Percentiles rank a stretch among this genome's conserved stretches.
Conservation (phyloP, 2,888 invertebrate species). For the Amphipyra tragopoginis region DNA sequence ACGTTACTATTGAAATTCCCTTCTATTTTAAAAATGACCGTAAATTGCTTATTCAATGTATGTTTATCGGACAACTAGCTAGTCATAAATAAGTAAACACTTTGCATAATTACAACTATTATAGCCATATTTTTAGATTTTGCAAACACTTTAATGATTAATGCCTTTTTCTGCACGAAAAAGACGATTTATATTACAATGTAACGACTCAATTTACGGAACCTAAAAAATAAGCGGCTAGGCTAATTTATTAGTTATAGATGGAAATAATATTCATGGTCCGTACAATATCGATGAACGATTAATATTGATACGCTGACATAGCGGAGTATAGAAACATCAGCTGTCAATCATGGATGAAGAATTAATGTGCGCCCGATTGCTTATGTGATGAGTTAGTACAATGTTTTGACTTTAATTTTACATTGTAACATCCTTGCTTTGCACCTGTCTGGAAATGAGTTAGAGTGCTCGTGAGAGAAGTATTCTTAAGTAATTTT, state of each 20-base stretch:
- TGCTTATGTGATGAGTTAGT: conserved; percentile 40
- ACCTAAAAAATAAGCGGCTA: conserved; percentile 42
- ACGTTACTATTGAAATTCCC: conserved; percentile 9
- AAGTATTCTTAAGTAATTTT: background rate
- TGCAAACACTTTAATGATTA: background rate
- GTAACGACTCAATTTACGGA: conserved; percentile 48
- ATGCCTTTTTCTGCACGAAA: conserved; percentile 9
- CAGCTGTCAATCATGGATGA: conserved; percentile 77
- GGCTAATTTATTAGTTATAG: conserved; percentile 54
- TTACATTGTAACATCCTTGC: conserved; percentile 39
- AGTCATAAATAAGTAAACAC: conserved; percentile 2
- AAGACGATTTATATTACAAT: conserved; percentile 37
- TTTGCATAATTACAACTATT: conserved; percentile 12
- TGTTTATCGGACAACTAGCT: background rate
- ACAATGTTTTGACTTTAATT: conserved; percentile 47
- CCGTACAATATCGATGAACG: conserved; percentile 59
- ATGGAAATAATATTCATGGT: conserved; percentile 55
- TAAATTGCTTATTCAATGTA: background rate
- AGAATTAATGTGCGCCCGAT: conserved; percentile 68
- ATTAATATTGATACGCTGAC: conserved; percentile 69
- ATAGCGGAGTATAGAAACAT: conserved; percentile 73
- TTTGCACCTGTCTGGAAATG: conserved; percentile 18
- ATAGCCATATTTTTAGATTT: conserved; percentile 1
- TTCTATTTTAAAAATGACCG: conserved; percentile 18
- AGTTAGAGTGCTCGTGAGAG: background rate